Conservation (phyloP, 92 coral and sea anemone species). For the Heliopora coerulea region DNA sequence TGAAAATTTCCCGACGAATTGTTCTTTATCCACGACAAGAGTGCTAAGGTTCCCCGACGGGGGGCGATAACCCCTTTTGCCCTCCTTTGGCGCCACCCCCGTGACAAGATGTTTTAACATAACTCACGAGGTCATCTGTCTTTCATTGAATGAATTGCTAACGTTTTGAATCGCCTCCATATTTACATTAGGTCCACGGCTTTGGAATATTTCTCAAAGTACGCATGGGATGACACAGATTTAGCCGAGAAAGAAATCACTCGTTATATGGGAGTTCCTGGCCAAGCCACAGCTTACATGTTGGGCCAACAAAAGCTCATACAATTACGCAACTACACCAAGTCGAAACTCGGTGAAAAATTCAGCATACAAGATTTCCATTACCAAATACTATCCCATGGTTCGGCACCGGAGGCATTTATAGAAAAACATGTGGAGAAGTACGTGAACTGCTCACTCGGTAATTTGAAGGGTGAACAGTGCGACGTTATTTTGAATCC, state of each 20-base stretch:
- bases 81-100: too few relatives aligned
- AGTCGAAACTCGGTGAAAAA: conserved; percentile 51
- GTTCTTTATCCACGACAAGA: too few relatives aligned
- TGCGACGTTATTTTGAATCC: conserved; percentile 62
- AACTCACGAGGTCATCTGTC: too few relatives aligned
- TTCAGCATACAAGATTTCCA: conserved; percentile 76
- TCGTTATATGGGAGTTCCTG: conserved; percentile 89
- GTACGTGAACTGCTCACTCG: conserved; percentile 63
- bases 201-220: conserved; percentile 68
- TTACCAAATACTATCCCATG: conserved; percentile 77
- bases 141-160: too few relatives aligned
- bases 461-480: conserved; percentile 51
- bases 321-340: conserved; percentile 68
- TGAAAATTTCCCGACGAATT: too few relatives aligned
- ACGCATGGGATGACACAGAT: conserved; percentile 93
- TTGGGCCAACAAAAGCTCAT: conserved; percentile 82
- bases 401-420: conserved; percentile 78
- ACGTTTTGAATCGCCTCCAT: too few relatives aligned
- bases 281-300: conserved; percentile 95
- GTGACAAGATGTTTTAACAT: too few relatives aligned
- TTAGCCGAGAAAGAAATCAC: conserved; percentile 81
- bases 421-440: conserved; percentile 61
- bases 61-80: too few relatives aligned
- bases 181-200: conserved; percentile 61
- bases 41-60: too few relatives aligned